Base-by-base conservation (phyloP, 1,140 invertebrate species). In the Drosophila ambigua region DNA sequence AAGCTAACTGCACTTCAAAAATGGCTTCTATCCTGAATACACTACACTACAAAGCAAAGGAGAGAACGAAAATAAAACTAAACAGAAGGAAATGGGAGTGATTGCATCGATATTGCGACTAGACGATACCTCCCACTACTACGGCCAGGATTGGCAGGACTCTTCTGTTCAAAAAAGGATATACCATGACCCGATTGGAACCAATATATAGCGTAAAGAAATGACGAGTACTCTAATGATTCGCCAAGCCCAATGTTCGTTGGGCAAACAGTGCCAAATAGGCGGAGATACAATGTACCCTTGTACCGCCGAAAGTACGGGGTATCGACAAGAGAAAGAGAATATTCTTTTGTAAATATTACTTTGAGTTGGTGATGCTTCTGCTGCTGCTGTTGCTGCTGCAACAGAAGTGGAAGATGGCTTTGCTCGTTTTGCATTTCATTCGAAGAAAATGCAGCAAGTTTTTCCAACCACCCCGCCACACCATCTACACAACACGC, bases 1-100 rank as follows among this genome's bases (percentile, higher is more conserved):
- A 87, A 72, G 83, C 78, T 82, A 87, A 85, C 82, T 87, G 82
- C 82, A 87, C 83, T 88, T 87, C 66, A 79, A 65, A 81, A 88
- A 79, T 88, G 57, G 73, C 77, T 77, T 73, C 68, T 77, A 84
- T 81, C 73, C 77, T 58, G 77, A 58, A 63, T 51, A 61, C 55
- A 74, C 80, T 49, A 59, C 46, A 49, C 51, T 61, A 81, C 66
- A 66, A 60, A 76, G 55, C 57, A 44, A 54, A 44, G 41, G 41
- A 13, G 50, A 13, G 59, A 62, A 53, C 43, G 41, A 46, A 41
- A 45, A 50, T 31, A 60, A 53, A 43, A 39, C 35, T 39, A 39
- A 39, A 39, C 13, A 5, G 11, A 39, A 39, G 35, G 11, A 13
- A 13, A 5, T 39, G 35, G 35, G 35, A 13, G 35, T 39, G 35